Base-by-base conservation (phyloP, 2,888 invertebrate genomes). In the Cantharis rufa region DNA sequence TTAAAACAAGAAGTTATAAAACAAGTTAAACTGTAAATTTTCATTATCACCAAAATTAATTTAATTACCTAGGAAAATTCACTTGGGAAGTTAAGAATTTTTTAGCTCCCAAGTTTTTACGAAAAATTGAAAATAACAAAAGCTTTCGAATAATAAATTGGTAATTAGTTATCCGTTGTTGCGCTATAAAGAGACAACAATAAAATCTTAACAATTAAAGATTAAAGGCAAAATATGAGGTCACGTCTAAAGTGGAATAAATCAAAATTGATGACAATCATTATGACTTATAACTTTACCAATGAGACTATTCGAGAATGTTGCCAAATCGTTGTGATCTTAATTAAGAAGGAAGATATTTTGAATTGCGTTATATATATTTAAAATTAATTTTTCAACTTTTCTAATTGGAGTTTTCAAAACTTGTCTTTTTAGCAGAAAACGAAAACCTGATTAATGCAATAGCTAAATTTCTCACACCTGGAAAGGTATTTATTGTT, bases 31-130 rank as follows among this genome's bases (percentile, higher is more conserved):
- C 72, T 76, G 72, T 76, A 74, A 77, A 74, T 74, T 77, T 77
- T 77, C 70, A 77, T 77, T 77, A 77, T 77, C 73, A 70, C 76
- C 64, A 76, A 76, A 76, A 76, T 72, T 70, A 69, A 69, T 76
- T 76, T 76, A 76, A 76, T 76, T 48, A 48, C 48, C 48, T 48
- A 48, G 7, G 48, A 48, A 32, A 48, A 48, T 48, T 48, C 48
- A 48, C 48, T 48, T n/a, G 48, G 48, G 48, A 48, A 48, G 48
- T 48, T 48, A n/a, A 48, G 24, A 5, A 48, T 48, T 48, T 48
- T 48, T 48, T 48, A 48, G 48, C 48, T 7, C 9, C n/a, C 7
- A 48, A 48, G 48, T n/a, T 48, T 48, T 48, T 48, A n/a, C 4
- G 48, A 48, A 48, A 48, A 48, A 48, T 48, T 48, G n/a, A 48